phyloP scores from a whole-genome alignment of 2,797 vertebrate species.

The Momotus momota region DNA sequence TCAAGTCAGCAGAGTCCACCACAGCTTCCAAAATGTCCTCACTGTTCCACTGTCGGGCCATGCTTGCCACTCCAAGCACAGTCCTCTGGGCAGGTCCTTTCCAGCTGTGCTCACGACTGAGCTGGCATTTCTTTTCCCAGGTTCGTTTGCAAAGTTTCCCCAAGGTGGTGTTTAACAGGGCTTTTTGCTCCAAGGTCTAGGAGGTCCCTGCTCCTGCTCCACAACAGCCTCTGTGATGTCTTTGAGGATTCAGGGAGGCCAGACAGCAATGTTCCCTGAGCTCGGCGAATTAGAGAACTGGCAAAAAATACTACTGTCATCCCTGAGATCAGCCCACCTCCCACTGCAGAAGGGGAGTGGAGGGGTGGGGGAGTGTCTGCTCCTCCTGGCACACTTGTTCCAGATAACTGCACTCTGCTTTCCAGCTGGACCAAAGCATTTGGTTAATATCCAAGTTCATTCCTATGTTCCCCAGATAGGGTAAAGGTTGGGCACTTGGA shows the following conservation, averaged over 20 bases:
- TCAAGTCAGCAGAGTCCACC: not conserved
- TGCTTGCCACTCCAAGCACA: not conserved
- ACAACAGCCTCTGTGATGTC: fast-evolving
- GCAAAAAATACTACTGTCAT: not conserved
- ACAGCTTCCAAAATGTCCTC: not conserved
- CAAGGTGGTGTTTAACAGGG: not conserved
- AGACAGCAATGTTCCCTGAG: fast-evolving
- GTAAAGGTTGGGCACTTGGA: not conserved
- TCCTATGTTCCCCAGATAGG: not conserved
- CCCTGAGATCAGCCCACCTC: not conserved
- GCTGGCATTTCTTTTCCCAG: not conserved
- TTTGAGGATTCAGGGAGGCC: not conserved
- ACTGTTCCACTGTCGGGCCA: not conserved
- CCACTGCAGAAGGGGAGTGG: not conserved
- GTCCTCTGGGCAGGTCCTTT: not conserved
- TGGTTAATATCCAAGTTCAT: not conserved
- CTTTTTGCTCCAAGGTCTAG: not conserved
- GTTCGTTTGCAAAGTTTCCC: not conserved
- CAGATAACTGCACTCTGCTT: not conserved
- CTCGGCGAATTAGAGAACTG: not conserved
- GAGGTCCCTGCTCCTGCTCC: not conserved
- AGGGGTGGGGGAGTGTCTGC: too few species aligned
- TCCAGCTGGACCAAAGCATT: not conserved
- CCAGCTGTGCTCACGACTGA: fast-evolving
- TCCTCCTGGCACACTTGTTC: not conserved